Conservation (phyloP, 2,797 vertebrate genomes). For the Poeciliopsis presidionis region DNA sequence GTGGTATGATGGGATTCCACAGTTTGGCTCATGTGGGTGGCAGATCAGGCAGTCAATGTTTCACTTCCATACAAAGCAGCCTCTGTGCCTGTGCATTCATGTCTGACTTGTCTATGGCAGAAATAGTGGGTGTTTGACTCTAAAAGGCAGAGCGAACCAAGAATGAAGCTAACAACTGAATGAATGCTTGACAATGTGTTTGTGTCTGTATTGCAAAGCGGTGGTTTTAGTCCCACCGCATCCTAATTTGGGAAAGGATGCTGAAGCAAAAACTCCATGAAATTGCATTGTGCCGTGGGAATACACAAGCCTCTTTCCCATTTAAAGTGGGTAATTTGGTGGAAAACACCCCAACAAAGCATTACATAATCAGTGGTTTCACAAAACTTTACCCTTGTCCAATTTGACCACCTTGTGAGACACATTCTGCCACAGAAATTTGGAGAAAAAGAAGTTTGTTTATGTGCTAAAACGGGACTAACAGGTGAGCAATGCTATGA, state of each 20-base stretch:
- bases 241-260: conserved; percentile 71
- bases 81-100: conserved; percentile 68
- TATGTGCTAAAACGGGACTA: conserved; percentile 7
- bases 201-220: conserved; percentile 51
- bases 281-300: conserved; percentile 71
- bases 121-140: conserved; percentile 44
- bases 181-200: conserved; percentile 55
- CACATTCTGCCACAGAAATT: conserved; percentile 27
- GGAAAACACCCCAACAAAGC: conserved; percentile 72
- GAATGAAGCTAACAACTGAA: conserved; percentile 56
- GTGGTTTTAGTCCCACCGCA: conserved; percentile 40
- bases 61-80: conserved; percentile 60
- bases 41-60: conserved; percentile 55
- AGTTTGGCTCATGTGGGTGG: conserved; percentile 52
- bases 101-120: conserved; percentile 53
- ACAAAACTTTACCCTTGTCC: conserved; percentile 48
- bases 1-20: conserved; percentile 38
- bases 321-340: conserved; percentile 68
- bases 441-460: conserved; percentile 7
- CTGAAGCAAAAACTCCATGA: conserved; percentile 66
- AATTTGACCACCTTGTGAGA: conserved; percentile 49
- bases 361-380: conserved; percentile 64
- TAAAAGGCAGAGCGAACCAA: conserved; percentile 44
- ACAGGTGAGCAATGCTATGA: neutral
- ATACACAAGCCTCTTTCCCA: conserved; percentile 54